These are phyloP conservation scores for Eurois occulta DNA, from an alignment of 2,888 invertebrate genomes.

Conservation along the genomic window DNA sequence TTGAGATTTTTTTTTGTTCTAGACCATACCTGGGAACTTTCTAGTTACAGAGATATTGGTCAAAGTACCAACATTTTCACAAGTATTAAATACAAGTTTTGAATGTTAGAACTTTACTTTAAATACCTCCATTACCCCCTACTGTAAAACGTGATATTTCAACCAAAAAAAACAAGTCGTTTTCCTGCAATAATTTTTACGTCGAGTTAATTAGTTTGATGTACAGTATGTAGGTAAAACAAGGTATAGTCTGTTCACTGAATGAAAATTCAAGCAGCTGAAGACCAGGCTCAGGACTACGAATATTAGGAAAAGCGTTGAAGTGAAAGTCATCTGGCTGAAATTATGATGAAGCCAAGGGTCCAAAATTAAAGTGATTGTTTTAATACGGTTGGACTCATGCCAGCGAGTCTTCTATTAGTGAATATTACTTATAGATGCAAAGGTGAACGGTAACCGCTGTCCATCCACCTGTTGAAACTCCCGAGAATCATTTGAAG, in stretches of 20 bases:
- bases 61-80: too few relatives aligned
- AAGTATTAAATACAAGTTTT: too few relatives aligned
- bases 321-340: neutral
- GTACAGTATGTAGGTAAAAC: neutral
- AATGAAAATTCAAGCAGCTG: neutral
- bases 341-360: neutral
- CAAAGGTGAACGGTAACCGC: conserved; percentile 12
- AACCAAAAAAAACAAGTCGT: too few relatives aligned
- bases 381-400: neutral
- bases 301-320: neutral
- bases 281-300: neutral
- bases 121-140: too few relatives aligned
- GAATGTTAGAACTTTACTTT: too few relatives aligned
- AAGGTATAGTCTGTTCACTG: too few relatives aligned
- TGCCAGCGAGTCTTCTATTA: conserved; percentile 2
- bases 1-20: too few relatives aligned
- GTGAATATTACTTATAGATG: conserved; percentile 5
- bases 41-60: too few relatives aligned
- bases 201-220: too few relatives aligned
- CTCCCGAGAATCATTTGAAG: neutral
- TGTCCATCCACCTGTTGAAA: conserved; percentile 32
- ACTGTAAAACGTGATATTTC: too few relatives aligned
- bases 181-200: too few relatives aligned
- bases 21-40: too few relatives aligned
- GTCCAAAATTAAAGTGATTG: neutral